Conservation (phyloP, 1,140 invertebrate genomes). For the Venturia canescens region DNA sequence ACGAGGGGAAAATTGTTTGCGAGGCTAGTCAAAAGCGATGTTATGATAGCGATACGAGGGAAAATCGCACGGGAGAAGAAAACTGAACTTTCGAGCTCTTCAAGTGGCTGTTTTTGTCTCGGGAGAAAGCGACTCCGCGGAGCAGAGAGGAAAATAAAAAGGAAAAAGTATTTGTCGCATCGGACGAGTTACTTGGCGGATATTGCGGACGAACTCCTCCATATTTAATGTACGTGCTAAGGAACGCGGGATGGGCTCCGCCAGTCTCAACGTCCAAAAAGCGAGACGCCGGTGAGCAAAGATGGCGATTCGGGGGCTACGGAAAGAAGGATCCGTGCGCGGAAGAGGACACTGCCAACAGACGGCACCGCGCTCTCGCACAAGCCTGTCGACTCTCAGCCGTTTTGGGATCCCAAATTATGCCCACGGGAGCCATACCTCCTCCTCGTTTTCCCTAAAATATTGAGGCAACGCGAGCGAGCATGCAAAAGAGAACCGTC, state of each 20-base stretch:
- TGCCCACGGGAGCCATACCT: conserved; percentile 46
- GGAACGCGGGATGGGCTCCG: neutral
- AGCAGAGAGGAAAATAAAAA: neutral
- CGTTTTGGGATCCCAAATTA: conserved; percentile 51
- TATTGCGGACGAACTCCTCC: neutral
- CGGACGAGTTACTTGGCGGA: neutral
- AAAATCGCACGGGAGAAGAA: no score
- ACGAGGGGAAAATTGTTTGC: no score
- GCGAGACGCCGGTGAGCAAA: neutral
- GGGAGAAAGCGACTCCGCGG: no score
- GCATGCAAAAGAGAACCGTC: conserved; percentile 18
- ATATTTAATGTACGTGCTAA: neutral
- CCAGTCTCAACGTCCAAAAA: neutral
- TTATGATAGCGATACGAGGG: no score
- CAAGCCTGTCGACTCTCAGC: conserved; percentile 20
- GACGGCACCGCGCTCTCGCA: conserved; percentile 6
- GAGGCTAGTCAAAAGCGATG: no score
- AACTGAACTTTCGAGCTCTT: no score
- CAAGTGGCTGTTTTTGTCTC: no score
- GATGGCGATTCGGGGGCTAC: neutral
- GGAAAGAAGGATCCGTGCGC: neutral
- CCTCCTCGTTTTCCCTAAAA: conserved; percentile 52
- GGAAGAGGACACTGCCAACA: conserved; percentile 2
- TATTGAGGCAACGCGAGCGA: conserved; percentile 51
- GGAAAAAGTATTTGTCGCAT: neutral